A percentile compares a stretch with the other conserved stretches of the same genome.
phyloP scores from a whole-genome alignment of 2,113 vertebrate species.

The Conger conger region DNA sequence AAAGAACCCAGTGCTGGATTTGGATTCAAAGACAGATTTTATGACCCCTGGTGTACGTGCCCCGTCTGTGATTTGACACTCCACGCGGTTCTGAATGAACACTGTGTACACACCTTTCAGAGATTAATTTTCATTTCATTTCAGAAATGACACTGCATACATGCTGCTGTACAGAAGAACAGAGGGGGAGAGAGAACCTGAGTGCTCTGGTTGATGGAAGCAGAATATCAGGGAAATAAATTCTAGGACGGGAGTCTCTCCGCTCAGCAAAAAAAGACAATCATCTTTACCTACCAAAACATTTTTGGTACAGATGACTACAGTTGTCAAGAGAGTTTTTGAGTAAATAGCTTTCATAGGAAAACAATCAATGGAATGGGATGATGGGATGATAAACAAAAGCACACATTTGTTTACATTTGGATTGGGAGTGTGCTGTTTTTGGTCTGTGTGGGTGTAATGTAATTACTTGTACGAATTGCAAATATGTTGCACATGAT shows the following conservation, averaged over 20 bases:
- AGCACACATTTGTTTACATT: not conserved
- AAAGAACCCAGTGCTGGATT: no score
- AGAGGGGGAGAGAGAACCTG: not conserved
- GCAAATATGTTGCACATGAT: not conserved
- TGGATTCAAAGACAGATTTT: no score
- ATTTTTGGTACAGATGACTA: not conserved
- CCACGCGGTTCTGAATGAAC: not conserved
- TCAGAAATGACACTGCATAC: constrained; percentile 54
- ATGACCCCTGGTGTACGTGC: not conserved
- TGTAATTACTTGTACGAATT: not conserved
- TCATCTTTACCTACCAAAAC: not conserved
- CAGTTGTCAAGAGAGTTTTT: no score
- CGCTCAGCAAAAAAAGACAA: not conserved
- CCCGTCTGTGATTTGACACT: not conserved
- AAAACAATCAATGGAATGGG: no score
- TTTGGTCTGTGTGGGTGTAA: not conserved
- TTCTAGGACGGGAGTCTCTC: not conserved
- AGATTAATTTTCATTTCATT: not conserved
- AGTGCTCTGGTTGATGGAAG: constrained; percentile 38
- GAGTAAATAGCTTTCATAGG: no score
- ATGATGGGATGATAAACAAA: not conserved
- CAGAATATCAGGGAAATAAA: not conserved
- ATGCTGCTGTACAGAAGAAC: constrained; percentile 64
- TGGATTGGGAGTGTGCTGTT: not conserved
- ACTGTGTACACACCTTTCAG: not conserved